Conservation (phyloP, 2,888 invertebrate genomes). For the Ceriagrion tenellum region DNA sequence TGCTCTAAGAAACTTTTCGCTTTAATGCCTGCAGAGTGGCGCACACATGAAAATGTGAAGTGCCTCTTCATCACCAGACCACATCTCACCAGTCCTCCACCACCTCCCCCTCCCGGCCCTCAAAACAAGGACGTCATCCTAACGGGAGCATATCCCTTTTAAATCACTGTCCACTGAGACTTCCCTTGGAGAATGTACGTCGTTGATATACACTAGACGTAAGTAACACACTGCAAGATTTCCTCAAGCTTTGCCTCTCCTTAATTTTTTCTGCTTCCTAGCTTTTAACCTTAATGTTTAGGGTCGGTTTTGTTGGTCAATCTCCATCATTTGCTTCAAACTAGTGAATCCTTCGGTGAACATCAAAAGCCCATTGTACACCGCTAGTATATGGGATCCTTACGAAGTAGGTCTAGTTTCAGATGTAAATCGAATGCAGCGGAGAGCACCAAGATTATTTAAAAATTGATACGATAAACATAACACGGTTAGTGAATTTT, state of each 20-base stretch:
- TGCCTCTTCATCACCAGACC: background rate
- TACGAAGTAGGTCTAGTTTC: too few relatives aligned
- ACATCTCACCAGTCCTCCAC: background rate
- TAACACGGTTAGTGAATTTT: too few relatives aligned
- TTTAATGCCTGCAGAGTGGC: too few relatives aligned
- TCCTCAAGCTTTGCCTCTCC: background rate
- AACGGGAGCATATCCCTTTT: background rate
- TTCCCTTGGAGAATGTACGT: slow-evolving; percentile 5
- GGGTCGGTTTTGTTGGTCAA: too few relatives aligned
- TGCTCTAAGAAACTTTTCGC: too few relatives aligned
- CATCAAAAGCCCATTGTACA: too few relatives aligned
- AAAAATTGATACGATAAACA: too few relatives aligned
- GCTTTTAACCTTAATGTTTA: background rate
- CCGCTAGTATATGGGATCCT: too few relatives aligned
- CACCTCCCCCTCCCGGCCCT: background rate
- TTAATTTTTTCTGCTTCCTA: background rate
- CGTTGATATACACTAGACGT: background rate
- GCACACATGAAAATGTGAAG: background rate
- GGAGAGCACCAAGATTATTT: too few relatives aligned
- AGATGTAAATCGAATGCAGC: too few relatives aligned
- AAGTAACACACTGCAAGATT: background rate
- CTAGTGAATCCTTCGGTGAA: too few relatives aligned
- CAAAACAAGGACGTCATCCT: background rate
- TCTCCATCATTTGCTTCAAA: too few relatives aligned
- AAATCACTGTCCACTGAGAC: slow-evolving; percentile 37